These are phyloP conservation scores for Xestia xanthographa DNA, from an alignment of 2,888 invertebrate species.

Conservation along the genomic window DNA sequence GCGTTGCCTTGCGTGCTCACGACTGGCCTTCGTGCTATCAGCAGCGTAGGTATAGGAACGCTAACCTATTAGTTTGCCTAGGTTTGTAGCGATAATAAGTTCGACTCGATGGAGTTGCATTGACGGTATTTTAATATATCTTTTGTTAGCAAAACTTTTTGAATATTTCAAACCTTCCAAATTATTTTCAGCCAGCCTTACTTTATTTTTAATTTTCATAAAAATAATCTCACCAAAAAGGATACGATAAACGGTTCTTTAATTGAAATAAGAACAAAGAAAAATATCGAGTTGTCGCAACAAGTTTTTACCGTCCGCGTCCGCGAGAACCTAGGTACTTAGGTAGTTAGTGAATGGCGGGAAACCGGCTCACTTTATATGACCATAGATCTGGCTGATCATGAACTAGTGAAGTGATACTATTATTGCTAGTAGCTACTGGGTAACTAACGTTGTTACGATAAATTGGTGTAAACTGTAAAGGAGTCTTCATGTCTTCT, in stretches of 20 bases:
- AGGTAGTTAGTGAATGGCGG: constrained; percentile 54
- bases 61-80: constrained; percentile 70
- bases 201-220: neutral
- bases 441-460: constrained; percentile 2
- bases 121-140: constrained; percentile 38
- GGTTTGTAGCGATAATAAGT: constrained; percentile 66
- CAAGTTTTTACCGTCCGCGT: constrained; percentile 46
- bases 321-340: constrained; percentile 24
- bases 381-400: constrained; percentile 56
- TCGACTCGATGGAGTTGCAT: constrained; percentile 62
- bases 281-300: constrained; percentile 47
- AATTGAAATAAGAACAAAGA: constrained; percentile 56
- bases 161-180: neutral
- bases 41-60: constrained; percentile 65
- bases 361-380: constrained; percentile 60
- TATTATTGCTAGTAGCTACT: constrained; percentile 42
- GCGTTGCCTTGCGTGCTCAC: constrained; percentile 71
- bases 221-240: neutral
- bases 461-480: constrained; percentile 13
- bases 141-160: neutral
- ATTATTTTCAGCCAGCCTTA: neutral
- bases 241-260: constrained; percentile 15
- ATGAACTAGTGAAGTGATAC: constrained; percentile 53
- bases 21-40: constrained; percentile 81
- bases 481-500: neutral